phyloP scores from a whole-genome alignment of 2,797 vertebrate species.

The Sciurus carolinensis region DNA sequence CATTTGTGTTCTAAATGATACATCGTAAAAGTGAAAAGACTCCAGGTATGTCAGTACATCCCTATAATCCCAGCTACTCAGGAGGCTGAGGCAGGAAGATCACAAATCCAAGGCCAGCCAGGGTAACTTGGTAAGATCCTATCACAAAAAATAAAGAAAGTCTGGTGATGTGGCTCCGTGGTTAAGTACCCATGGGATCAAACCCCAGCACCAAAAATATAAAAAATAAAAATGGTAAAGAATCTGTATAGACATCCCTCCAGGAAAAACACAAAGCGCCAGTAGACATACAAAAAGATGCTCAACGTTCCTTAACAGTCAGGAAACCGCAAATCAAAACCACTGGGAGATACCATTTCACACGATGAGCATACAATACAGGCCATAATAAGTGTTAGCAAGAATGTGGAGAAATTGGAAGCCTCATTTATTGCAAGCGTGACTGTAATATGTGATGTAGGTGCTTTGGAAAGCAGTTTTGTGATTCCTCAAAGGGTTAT shows the following conservation, averaged over 20 bases:
- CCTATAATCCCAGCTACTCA: too few species aligned
- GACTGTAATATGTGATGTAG: neutral
- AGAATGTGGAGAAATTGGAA: slow-evolving; percentile 1
- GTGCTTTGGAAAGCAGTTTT: neutral
- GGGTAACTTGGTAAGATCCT: too few species aligned
- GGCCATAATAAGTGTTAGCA: neutral
- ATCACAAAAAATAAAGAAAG: too few species aligned
- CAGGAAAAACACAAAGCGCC: neutral
- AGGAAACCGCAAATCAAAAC: neutral
- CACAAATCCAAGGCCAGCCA: too few species aligned
- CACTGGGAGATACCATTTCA: neutral
- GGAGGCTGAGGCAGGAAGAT: too few species aligned
- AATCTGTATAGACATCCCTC: neutral
- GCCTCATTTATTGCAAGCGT: neutral
- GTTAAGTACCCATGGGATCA: too few species aligned
- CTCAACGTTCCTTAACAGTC: neutral
- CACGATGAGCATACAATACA: neutral
- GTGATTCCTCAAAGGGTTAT: neutral
- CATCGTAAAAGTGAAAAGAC: neutral
- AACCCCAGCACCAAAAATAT: too few species aligned
- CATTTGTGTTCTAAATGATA: neutral
- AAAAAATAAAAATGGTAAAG: neutral
- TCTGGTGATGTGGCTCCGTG: too few species aligned
- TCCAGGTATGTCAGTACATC: too few species aligned
- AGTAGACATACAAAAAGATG: too few species aligned